phyloP scores from a whole-genome alignment of 2,797 vertebrate genomes.

The Nannoperca obscura region DNA sequence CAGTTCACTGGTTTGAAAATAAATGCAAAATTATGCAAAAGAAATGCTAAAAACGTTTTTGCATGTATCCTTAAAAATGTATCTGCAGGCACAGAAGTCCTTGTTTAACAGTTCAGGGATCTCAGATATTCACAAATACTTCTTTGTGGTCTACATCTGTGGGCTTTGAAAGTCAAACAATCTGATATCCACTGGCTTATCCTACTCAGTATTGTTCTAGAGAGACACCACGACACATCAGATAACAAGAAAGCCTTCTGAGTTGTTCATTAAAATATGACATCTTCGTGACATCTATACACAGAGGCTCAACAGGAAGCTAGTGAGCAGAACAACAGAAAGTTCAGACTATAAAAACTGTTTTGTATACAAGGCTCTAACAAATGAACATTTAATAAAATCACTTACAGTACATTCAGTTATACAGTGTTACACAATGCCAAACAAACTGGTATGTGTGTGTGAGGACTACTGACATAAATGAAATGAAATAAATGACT shows the following conservation, averaged over 20 bases:
- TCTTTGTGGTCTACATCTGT: constrained; percentile 30
- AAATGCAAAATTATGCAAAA: constrained; percentile 52
- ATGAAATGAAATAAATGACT: constrained; percentile 33
- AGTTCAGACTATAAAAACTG: not conserved
- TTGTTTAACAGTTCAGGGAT: constrained; percentile 45
- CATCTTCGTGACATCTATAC: not conserved
- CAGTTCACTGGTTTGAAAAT: constrained; percentile 40
- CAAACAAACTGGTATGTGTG: constrained; percentile 11
- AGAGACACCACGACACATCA: constrained; percentile 21
- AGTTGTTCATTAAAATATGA: constrained; percentile 15
- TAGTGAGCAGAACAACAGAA: not conserved
- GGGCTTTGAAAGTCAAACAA: constrained; percentile 47
- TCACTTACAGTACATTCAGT: constrained; percentile 48
- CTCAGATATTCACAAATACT: constrained; percentile 32
- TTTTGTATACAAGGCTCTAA: constrained; percentile 35
- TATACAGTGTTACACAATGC: constrained; percentile 37
- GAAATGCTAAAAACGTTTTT: constrained; percentile 4
- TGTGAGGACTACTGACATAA: constrained; percentile 25
- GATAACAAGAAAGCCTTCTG: not conserved
- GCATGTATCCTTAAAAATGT: constrained; percentile 39
- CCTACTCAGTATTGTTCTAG: constrained; percentile 7
- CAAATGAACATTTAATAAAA: constrained; percentile 68
- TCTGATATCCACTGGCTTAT: constrained; percentile 25
- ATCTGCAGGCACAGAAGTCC: constrained; percentile 30
- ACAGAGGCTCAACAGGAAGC: not conserved